Evolutionary conservation across 1,140 invertebrate species (phyloP).

Genomic region (Drosophila repletoides): DNA sequence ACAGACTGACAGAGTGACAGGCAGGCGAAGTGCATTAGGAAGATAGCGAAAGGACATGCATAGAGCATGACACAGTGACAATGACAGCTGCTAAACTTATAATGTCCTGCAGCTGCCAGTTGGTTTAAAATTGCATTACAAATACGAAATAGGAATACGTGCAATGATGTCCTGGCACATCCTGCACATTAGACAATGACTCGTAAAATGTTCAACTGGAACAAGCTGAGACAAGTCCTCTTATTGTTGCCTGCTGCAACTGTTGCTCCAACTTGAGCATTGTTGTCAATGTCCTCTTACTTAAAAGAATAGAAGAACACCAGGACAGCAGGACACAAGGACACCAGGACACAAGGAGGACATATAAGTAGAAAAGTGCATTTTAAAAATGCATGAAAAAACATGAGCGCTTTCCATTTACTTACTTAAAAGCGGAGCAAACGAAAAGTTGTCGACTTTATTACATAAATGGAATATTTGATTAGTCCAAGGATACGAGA

Average conservation of each 20-base stretch:
- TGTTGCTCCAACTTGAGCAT: neutral
- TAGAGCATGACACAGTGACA: conserved; percentile 47
- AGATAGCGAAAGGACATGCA: conserved; percentile 6
- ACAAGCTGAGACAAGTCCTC: conserved; percentile 43
- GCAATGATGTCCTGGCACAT: conserved; percentile 9
- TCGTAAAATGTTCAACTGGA: conserved; percentile 57
- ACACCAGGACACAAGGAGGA: conserved; percentile 62
- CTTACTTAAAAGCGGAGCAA: conserved; percentile 31
- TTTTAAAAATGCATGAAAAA: conserved; percentile 75
- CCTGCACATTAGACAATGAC: conserved; percentile 70
- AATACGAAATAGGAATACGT: conserved; percentile 46
- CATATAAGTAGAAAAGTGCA: conserved; percentile 68
- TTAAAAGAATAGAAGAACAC: too few relatives aligned
- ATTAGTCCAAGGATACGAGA: too few relatives aligned
- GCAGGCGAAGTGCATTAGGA: conserved; percentile 4
- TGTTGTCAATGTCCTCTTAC: conserved; percentile 26
- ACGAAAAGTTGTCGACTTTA: neutral
- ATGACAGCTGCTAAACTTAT: conserved; percentile 35
- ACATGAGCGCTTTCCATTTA: conserved; percentile 61
- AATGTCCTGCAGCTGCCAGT: conserved; percentile 28
- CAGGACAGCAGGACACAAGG: too few relatives aligned
- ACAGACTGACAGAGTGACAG: neutral
- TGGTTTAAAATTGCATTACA: conserved; percentile 66
- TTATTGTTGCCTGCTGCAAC: conserved; percentile 28
- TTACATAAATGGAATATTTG: conserved; percentile 60